These are phyloP conservation scores for Halichoerus grypus DNA, from an alignment of 2,113 vertebrate species.

Conservation along the genomic window DNA sequence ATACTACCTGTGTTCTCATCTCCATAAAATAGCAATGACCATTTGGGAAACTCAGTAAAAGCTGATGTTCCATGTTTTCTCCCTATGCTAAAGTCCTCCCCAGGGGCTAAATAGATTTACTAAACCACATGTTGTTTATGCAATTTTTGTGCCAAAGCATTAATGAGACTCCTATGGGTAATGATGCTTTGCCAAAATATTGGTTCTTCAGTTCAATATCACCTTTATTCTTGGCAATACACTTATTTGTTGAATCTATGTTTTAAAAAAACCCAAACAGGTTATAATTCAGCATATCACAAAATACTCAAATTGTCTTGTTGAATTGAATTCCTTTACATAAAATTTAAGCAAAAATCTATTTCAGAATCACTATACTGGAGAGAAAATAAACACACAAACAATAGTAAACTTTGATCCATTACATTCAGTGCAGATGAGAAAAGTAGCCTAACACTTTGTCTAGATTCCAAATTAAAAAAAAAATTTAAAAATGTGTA, in stretches of 20 bases:
- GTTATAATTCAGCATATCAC: background rate
- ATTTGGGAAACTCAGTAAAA: slow-evolving; percentile 61
- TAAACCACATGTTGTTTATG: slow-evolving; percentile 74
- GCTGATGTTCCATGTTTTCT: slow-evolving; percentile 62
- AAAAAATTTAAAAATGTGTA: background rate
- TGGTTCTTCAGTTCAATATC: slow-evolving; percentile 67
- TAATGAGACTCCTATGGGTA: slow-evolving; percentile 69
- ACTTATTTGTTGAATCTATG: slow-evolving; percentile 13
- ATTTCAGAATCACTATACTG: background rate
- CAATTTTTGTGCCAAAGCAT: slow-evolving; percentile 68
- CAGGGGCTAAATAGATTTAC: slow-evolving; percentile 54
- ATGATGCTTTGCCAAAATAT: slow-evolving; percentile 71
- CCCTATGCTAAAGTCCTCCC: slow-evolving; percentile 19
- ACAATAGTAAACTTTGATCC: background rate
- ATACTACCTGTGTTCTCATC: slow-evolving; percentile 57
- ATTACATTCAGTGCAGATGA: background rate
- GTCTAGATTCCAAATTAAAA: background rate
- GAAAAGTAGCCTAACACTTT: background rate
- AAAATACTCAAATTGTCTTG: background rate
- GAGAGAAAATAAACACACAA: background rate
- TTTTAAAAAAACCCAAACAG: background rate
- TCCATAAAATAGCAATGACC: slow-evolving; percentile 64
- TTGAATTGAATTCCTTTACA: background rate
- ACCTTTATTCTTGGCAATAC: slow-evolving; percentile 61
- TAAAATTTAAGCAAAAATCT: background rate